Conservation (phyloP, 1,140 invertebrate species). For the Nasonia longicornis region DNA sequence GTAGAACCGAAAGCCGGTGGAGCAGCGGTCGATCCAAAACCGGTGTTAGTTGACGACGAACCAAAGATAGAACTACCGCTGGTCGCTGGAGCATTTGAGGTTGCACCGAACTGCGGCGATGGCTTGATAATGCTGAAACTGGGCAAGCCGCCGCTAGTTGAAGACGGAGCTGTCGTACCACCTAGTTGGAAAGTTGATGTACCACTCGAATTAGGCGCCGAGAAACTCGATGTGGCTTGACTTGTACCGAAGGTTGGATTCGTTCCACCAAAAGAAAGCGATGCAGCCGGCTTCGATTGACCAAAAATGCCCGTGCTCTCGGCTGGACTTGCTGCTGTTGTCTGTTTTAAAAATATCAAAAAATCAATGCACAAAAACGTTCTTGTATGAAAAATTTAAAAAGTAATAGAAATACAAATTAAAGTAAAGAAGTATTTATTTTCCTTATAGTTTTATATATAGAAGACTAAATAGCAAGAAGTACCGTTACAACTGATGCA, state of each 20-base stretch:
- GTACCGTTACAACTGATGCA: neutral
- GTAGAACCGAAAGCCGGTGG: conserved; percentile 48
- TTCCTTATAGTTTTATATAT: too few relatives aligned
- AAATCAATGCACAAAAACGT: neutral
- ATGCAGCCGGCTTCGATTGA: conserved; percentile 15
- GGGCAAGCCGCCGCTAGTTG: neutral
- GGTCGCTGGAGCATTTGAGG: conserved; percentile 11
- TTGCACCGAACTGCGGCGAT: conserved; percentile 46
- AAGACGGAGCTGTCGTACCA: neutral
- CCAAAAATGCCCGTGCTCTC: conserved; percentile 20
- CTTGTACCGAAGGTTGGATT: conserved; percentile 37
- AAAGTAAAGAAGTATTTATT: neutral
- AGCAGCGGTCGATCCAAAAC: conserved; percentile 15
- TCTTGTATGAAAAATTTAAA: neutral
- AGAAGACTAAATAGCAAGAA: too few relatives aligned
- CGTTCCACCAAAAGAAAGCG: conserved; percentile 9
- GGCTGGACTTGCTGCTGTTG: neutral
- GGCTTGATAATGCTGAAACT: conserved; percentile 39
- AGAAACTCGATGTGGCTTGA: conserved; percentile 12
- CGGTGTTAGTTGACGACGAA: conserved; percentile 2
- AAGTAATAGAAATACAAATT: neutral
- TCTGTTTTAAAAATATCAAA: neutral
- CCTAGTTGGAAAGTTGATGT: conserved; percentile 36
- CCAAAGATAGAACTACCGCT: conserved; percentile 41
- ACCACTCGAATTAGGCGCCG: neutral